phyloP scores from a whole-genome alignment of 2,113 vertebrate species.

The Picathartes gymnocephalus region DNA sequence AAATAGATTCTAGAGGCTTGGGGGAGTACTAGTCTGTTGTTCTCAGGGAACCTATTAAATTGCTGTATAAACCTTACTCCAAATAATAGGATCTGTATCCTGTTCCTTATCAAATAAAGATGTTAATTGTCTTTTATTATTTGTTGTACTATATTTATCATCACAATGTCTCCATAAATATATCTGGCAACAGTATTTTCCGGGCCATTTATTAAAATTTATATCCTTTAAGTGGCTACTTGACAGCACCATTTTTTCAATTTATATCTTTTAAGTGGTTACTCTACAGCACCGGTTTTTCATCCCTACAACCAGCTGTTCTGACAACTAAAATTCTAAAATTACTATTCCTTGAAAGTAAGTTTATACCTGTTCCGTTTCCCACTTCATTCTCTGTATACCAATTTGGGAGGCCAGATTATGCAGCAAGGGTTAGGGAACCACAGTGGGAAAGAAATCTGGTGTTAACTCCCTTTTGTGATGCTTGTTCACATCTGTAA shows the following conservation, averaged over 20 bases:
- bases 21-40: background rate
- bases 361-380: background rate
- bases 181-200: background rate
- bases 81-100: background rate
- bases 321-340: background rate
- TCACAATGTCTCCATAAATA: background rate
- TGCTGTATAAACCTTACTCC: background rate
- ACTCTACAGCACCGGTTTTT: background rate
- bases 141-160: background rate
- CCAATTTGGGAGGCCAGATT: background rate
- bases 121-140: background rate
- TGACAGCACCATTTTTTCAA: background rate
- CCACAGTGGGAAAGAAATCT: background rate
- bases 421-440: background rate
- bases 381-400: background rate
- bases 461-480: background rate
- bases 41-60: background rate
- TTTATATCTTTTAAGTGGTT: background rate
- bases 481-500: background rate
- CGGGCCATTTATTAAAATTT: background rate
- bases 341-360: background rate
- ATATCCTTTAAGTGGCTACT: background rate
- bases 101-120: conserved; percentile 18
- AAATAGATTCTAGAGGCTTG: background rate
- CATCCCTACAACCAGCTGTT: background rate